Percentiles rank a stretch among this genome's conserved stretches.
Evolutionary conservation across 2,888 invertebrate genomes (phyloP).

Genomic region (Caenorhabditis panamensis): DNA sequence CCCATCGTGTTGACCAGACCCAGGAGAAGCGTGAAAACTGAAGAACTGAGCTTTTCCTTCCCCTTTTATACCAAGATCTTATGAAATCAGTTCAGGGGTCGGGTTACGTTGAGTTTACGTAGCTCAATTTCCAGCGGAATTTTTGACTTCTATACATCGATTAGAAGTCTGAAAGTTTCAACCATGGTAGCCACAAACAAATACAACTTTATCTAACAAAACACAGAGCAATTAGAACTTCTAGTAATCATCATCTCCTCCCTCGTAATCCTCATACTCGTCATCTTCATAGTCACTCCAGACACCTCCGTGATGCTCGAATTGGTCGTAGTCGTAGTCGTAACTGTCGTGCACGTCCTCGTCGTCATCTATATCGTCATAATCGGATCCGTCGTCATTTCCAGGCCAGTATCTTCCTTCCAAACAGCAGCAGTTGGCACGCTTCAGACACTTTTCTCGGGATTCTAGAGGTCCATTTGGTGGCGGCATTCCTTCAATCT

Average conservation of each 20-base stretch:
- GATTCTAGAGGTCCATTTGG: not conserved
- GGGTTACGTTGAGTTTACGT: no score
- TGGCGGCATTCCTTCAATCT: not conserved
- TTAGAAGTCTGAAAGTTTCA: no score
- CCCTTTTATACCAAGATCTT: no score
- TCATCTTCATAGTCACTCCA: not conserved
- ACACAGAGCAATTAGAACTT: not conserved
- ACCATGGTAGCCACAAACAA: no score
- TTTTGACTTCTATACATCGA: no score
- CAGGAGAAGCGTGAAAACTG: no score
- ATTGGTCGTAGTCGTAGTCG: not conserved
- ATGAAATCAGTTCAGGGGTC: no score
- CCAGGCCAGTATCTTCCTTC: not conserved
- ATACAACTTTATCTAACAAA: no score
- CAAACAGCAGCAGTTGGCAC: not conserved
- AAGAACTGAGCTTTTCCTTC: no score
- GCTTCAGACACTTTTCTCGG: not conserved
- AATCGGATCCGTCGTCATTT: constrained; percentile 22
- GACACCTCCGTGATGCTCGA: not conserved
- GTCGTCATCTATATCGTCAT: not conserved
- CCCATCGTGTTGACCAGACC: no score
- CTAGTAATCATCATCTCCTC: not conserved
- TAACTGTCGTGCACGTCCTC: not conserved
- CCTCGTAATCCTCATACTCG: not conserved
- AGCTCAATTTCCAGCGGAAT: no score